These are phyloP conservation scores for Labroides dimidiatus DNA, from an alignment of 2,797 vertebrate genomes.

Conservation along the genomic window DNA sequence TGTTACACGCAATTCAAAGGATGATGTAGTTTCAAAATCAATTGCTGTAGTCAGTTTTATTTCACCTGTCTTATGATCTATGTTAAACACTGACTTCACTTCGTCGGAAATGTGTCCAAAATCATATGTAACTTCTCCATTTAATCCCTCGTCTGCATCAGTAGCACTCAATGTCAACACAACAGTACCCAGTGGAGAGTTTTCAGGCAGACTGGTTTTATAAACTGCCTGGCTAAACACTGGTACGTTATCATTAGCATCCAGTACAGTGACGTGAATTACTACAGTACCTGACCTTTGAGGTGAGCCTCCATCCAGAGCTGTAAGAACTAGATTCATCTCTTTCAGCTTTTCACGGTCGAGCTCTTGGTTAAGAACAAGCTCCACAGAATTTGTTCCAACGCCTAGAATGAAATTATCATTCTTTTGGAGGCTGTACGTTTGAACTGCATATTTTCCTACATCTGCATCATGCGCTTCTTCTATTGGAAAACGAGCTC, in stretches of 20 bases:
- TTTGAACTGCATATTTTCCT: conserved; percentile 45
- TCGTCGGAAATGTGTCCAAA: conserved; percentile 46
- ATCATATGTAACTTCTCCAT: conserved; percentile 78
- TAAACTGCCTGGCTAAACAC: conserved; percentile 78
- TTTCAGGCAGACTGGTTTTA: conserved; percentile 76
- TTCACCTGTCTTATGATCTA: neutral
- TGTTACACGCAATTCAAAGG: neutral
- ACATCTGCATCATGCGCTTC: conserved; percentile 41
- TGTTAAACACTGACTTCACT: neutral
- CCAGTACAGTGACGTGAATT: conserved; percentile 78
- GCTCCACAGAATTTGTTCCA: conserved; percentile 35
- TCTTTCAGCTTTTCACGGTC: conserved; percentile 65
- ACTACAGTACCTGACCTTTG: conserved; percentile 71
- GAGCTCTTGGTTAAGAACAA: conserved; percentile 64
- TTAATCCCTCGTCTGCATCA: conserved; percentile 81
- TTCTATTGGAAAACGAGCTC: conserved; percentile 56
- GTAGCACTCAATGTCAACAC: conserved; percentile 76
- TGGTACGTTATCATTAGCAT: conserved; percentile 84
- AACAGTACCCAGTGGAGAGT: conserved; percentile 60
- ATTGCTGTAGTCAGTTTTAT: neutral
- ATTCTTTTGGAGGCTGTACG: conserved; percentile 60
- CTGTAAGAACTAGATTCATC: conserved; percentile 57
- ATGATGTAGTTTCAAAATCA: neutral
- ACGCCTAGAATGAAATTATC: conserved; percentile 59
- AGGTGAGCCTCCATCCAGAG: conserved; percentile 80